phyloP scores from a whole-genome alignment of 2,888 invertebrate genomes.

The Augiades crinisus region DNA sequence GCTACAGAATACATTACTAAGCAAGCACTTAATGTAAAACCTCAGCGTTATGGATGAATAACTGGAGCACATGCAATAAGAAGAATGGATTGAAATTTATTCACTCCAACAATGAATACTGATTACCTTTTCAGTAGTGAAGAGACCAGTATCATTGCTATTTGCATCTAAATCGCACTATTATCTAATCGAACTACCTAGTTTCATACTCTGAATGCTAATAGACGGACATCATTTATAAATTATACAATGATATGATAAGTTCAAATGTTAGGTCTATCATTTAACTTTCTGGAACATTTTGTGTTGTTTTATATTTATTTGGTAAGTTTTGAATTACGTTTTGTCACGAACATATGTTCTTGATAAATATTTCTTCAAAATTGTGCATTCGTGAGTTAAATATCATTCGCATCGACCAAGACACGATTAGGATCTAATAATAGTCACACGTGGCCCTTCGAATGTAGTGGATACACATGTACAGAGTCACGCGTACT shows the following conservation, averaged over 20 bases:
- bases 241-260: too few species aligned
- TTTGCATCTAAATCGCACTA: slow-evolving; percentile 29
- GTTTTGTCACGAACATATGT: too few species aligned
- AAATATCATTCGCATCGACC: slow-evolving; percentile 36
- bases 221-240: neutral
- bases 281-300: too few species aligned
- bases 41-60: neutral
- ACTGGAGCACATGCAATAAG: slow-evolving; percentile 15
- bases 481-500: slow-evolving; percentile 37
- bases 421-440: slow-evolving; percentile 53
- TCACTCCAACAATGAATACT: slow-evolving; percentile 34
- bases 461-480: slow-evolving; percentile 38
- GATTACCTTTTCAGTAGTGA: slow-evolving; percentile 24
- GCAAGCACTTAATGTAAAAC: slow-evolving; percentile 6
- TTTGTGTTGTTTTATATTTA: too few species aligned
- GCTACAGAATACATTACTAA: slow-evolving; percentile 10
- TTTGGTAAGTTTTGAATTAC: too few species aligned
- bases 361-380: too few species aligned
- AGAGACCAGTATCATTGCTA: slow-evolving; percentile 26
- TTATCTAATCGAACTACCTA: neutral
- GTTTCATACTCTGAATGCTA: neutral
- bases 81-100: slow-evolving; percentile 34
- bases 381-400: slow-evolving; percentile 3
- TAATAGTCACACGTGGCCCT: slow-evolving; percentile 55
- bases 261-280: too few species aligned